Base-by-base conservation (phyloP, 1,140 invertebrate species). In the Oryzaephilus surinamensis region DNA sequence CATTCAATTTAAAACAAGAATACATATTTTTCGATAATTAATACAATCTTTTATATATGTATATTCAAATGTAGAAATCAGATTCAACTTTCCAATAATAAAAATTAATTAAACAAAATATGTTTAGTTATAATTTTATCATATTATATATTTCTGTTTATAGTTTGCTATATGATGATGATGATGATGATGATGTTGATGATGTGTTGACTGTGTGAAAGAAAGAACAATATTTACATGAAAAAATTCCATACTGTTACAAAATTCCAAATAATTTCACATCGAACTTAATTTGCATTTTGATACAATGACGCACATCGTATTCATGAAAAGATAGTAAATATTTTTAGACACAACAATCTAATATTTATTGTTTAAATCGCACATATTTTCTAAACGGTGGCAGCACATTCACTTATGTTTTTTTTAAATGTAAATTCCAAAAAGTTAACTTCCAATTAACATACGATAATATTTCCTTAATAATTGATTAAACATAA, bases 271-370 rank as follows among this genome's bases (percentile, higher is more conserved):
- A 24, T 27, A 8, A 8, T 20, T 20, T 20, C 23, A n/a, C 23
- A 11, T 24, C 10, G 10, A 24, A 24, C 11, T 11, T 4, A 41
- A 41, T 41, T 41, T 41, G 43, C 35, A 45, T 39, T 24, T 35
- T 30, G 38, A 34, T 35, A 32, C 33, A 24, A 19, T 55, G 48
- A 55, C 49, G 53, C 40, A 55, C 44, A 6, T 14, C 32, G 43
- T 43, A 38, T 57, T 51, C 50, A 49, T 41, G 41, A 52, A 52
- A 57, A 52, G 41, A 46, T 52, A 51, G 51, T 54, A 57, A 55
- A 55, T 58, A 58, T 58, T 55, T 58, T 58, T 58, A 58, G 56
- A 55, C 50, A 48, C 50, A 52, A 55, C 54, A 53, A 54, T 52
- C 53, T 50, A 55, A 52, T 54, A 54, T 54, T 57, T 50, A 51